phyloP scores from a whole-genome alignment of 2,113 vertebrate genomes.

The Scopus umbretta region DNA sequence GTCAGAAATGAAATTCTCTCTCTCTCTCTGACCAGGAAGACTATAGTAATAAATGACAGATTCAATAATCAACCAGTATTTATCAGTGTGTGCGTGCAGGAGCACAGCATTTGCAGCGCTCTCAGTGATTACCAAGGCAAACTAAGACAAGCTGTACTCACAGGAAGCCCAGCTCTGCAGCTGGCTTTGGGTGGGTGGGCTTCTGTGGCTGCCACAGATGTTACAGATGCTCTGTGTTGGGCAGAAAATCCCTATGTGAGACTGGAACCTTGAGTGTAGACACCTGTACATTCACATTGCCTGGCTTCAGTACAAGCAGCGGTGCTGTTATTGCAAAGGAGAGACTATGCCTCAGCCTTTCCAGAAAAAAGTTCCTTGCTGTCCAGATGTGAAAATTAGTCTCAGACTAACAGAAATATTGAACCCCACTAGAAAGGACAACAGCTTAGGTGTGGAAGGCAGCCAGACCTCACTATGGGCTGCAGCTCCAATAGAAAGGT shows the following conservation, averaged over 20 bases:
- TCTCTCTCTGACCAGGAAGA: background rate
- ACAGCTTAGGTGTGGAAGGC: background rate
- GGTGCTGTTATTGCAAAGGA: background rate
- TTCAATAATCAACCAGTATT: background rate
- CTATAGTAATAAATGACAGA: background rate
- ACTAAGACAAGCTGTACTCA: background rate
- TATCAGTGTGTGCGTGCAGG: rapidly evolving
- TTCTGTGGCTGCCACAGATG: background rate
- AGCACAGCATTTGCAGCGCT: background rate
- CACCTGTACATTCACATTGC: rapidly evolving
- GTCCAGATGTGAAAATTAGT: background rate
- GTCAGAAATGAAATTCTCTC: background rate
- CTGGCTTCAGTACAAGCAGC: background rate
- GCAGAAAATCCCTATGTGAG: background rate
- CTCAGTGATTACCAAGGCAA: background rate
- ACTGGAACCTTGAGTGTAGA: background rate
- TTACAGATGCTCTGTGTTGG: background rate
- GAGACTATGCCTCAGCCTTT: background rate
- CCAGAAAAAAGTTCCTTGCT: rapidly evolving
- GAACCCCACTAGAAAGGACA: background rate
- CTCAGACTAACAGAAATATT: background rate
- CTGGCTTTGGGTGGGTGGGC: background rate
- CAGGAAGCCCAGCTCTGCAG: background rate
- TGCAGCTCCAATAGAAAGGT: background rate
- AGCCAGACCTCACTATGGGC: background rate